Percentiles rank a stretch among this genome's conserved stretches.
Conservation (phyloP, 2,797 vertebrate species). For the Tangara arthus region DNA sequence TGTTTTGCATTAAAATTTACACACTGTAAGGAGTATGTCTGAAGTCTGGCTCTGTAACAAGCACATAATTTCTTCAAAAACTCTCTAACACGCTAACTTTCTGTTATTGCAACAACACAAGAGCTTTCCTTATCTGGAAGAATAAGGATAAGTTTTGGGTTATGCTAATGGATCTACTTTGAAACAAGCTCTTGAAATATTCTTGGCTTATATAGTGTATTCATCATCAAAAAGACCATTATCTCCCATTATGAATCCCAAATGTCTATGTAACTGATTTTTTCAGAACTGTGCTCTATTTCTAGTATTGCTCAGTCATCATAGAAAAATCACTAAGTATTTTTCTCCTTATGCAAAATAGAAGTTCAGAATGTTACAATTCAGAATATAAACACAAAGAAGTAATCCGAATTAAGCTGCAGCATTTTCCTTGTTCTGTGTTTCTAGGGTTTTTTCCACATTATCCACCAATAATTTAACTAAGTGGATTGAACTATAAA, state of each 20-base stretch:
- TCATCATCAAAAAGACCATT: slow-evolving; percentile 54
- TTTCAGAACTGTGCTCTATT: slow-evolving; percentile 23
- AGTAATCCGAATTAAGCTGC: neutral
- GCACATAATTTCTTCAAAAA: neutral
- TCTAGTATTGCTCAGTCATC: slow-evolving; percentile 37
- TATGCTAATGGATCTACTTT: slow-evolving; percentile 31
- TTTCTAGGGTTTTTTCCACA: neutral
- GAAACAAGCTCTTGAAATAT: slow-evolving; percentile 43
- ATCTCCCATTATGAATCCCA: slow-evolving; percentile 41
- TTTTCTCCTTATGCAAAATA: neutral
- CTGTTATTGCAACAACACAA: neutral
- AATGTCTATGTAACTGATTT: slow-evolving; percentile 2
- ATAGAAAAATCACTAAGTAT: neutral
- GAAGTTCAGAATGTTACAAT: neutral
- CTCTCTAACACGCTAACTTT: neutral
- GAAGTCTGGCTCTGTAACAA: neutral
- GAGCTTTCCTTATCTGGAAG: neutral
- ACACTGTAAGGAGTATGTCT: neutral
- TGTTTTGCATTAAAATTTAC: neutral
- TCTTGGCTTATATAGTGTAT: slow-evolving; percentile 27
- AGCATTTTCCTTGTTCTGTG: neutral
- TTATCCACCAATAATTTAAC: neutral
- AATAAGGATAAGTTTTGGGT: neutral
- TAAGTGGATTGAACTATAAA: neutral
- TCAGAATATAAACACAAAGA: neutral